A percentile compares a stretch with the other conserved stretches of the same genome.
phyloP scores from a whole-genome alignment of 35 echinoderm and acorn worm genomes.

The Apostichopus parvimensis region DNA sequence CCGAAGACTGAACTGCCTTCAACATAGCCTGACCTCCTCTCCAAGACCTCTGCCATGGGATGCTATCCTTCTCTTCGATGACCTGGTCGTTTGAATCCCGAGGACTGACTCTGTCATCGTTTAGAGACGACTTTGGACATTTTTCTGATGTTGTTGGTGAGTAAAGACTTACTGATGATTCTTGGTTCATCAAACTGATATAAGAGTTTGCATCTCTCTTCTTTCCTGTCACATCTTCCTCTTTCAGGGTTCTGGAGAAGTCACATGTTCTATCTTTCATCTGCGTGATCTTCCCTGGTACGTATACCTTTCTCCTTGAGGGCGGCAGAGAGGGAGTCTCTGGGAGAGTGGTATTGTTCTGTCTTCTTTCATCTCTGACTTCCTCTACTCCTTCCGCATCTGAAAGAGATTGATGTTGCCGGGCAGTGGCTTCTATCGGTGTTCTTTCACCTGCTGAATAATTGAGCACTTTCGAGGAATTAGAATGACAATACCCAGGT shows the following conservation, averaged over 20 bases:
- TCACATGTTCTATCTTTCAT: slow-evolving; percentile 9
- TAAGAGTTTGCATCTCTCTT: neutral
- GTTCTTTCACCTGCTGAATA: neutral
- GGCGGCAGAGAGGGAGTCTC: neutral
- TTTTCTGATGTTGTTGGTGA: neutral
- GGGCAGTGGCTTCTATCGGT: neutral
- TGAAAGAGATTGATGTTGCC: neutral
- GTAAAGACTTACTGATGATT: neutral
- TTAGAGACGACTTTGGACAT: neutral
- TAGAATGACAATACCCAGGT: neutral
- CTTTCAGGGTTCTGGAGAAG: neutral
- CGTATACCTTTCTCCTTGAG: slow-evolving; percentile 15
- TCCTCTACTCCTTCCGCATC: neutral
- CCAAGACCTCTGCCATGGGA: neutral
- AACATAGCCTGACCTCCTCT: neutral
- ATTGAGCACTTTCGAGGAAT: neutral
- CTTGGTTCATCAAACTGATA: slow-evolving; percentile 17
- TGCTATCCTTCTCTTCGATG: neutral
- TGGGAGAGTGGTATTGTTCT: neutral
- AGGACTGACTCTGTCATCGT: neutral
- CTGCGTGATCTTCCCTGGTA: slow-evolving; percentile 34
- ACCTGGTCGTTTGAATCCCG: neutral
- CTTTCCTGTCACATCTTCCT: neutral
- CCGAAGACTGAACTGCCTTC: neutral
- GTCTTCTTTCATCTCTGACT: neutral